Evolutionary conservation across 2,113 vertebrate genomes (phyloP).

Genomic region (Macrotis lagotis): DNA sequence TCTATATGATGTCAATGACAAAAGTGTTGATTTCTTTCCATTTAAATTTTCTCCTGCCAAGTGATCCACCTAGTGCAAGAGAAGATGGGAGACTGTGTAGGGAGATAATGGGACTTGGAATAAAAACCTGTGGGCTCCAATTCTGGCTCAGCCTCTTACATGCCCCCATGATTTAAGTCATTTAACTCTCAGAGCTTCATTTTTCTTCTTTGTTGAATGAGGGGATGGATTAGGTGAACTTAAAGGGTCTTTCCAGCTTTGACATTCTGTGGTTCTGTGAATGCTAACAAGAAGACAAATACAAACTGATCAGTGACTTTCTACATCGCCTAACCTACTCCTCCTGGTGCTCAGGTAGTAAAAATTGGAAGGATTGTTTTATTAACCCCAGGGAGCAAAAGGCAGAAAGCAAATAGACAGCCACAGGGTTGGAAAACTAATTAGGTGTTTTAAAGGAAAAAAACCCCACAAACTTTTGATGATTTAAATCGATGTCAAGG

Average conservation of each 20-base stretch:
- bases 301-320: not conserved
- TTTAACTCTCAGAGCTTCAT: not conserved
- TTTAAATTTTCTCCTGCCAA: not conserved
- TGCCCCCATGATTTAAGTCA: not conserved
- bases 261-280: not conserved
- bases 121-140: not conserved
- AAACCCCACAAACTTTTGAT: not conserved
- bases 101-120: not conserved
- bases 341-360: not conserved
- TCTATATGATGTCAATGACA: not conserved
- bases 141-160: not conserved
- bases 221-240: not conserved
- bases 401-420: not conserved
- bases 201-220: not conserved
- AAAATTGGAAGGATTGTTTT: not conserved
- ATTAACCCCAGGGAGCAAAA: not conserved
- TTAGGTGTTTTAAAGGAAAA: not conserved
- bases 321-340: not conserved
- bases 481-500: constrained; percentile 10
- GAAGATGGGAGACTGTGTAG: not conserved
- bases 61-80: not conserved
- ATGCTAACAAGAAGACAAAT: not conserved
- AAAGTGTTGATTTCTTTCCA: not conserved
- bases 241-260: not conserved
- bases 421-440: constrained; percentile 26